phyloP scores from a whole-genome alignment of 2,888 invertebrate genomes.

The Fragum sueziense region DNA sequence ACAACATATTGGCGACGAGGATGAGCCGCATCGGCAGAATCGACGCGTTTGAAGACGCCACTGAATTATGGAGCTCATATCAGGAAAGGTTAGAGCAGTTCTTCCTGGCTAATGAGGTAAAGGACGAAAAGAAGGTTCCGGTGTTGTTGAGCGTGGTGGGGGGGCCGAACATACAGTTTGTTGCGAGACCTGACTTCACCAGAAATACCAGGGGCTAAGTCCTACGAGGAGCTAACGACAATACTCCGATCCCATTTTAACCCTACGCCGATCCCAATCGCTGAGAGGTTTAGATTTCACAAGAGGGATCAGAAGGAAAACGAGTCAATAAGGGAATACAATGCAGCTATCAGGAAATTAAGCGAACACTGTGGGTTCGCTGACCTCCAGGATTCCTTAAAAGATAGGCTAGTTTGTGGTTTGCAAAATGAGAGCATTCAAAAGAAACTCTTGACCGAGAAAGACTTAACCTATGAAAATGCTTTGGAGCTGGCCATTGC shows the following conservation, averaged over 20 bases:
- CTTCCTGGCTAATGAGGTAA: conserved; percentile 24
- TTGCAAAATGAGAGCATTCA: conserved; percentile 22
- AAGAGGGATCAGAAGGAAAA: conserved; percentile 33
- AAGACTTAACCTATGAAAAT: conserved; percentile 14
- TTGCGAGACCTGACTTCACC: conserved; percentile 25
- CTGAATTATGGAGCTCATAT: conserved; percentile 13
- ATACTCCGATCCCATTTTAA: conserved; percentile 27
- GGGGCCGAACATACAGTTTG: conserved; percentile 11
- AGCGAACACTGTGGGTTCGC: conserved; percentile 32
- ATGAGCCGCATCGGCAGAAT: conserved; percentile 33
- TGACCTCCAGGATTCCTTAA: conserved; percentile 25
- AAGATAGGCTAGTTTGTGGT: conserved; percentile 43
- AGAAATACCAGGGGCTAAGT: conserved; percentile 28
- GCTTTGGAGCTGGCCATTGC: conserved; percentile 20
- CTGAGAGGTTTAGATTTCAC: conserved; percentile 39
- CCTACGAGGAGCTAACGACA: neutral
- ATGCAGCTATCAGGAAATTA: conserved; percentile 19
- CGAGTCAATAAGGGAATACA: conserved; percentile 29
- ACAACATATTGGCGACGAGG: conserved; percentile 16
- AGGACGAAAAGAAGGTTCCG: conserved; percentile 22
- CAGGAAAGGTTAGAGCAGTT: conserved; percentile 28
- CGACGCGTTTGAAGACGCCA: conserved; percentile 19
- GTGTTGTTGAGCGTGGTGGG: conserved; percentile 30
- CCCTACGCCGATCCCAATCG: conserved; percentile 30
- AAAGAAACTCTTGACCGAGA: conserved; percentile 33